Base-by-base conservation (phyloP, 2,888 invertebrate genomes). In the Conus canariensis region DNA sequence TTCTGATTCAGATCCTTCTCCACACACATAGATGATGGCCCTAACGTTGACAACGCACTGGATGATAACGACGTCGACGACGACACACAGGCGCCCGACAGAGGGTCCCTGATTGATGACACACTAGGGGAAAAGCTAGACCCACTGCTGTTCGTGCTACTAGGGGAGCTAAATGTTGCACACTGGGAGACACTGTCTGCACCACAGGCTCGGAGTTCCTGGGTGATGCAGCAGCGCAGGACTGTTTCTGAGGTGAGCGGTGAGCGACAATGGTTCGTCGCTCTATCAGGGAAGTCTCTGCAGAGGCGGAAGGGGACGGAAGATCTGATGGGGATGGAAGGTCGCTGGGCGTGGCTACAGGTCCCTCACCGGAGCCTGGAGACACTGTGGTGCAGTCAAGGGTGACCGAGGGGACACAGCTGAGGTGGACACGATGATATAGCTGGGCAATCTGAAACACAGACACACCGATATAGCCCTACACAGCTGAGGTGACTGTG, bases 321-420 rank as follows among this genome's bases (percentile, higher is more conserved):
- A 86, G 85, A 22, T 88, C 91, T 14, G 91, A 58, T 3, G 90
- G 91, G 60, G 89, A 90, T 64, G 91, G 88, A 89, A 88, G 85
- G 19, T 90, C 91, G 19, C 90, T 89, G 86, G 88, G 90, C 10
- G 91, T 91, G 56, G 91, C 88, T 25, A 90, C 90, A 45, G 90
- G 77, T 16, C 85, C 90, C 64, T 74, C 87, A 25, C 91, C 93
- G 9, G 91, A 91, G 56, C 92, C 93, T 22, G 91, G 92, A 88
- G 93, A 93, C 89, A 94, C 91, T 22, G 93, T 93, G 85, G 95
- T 95, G 93, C 97, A 97, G 93, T 97, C 96, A 60, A 97, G 95
- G n/a, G 96, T 96, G 87, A 97, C 96, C 89, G 96, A 94, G 45
- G 95, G 95, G n/a, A 95, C 95, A 93, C 97, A 97, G 91, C 96